These are phyloP conservation scores for Nemopilema nomurai DNA, from an alignment of 30 jellyfish, hydroid and myxozoan species.

Conservation along the genomic window DNA sequence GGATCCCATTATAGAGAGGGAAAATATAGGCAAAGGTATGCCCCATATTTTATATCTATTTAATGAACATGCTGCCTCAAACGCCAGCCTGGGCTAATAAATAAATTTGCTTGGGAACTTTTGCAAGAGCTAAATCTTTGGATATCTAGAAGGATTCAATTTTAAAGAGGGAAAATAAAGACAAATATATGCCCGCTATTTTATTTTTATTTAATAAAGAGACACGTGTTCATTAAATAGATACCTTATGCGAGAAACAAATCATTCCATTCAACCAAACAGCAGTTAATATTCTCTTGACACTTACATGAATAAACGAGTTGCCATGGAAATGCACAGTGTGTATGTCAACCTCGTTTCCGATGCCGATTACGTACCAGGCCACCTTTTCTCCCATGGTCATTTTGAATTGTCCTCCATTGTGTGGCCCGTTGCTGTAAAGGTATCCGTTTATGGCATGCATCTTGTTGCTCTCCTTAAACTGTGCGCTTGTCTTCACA, in stretches of 20 bases:
- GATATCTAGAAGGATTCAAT: too few relatives aligned
- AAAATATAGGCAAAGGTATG: too few relatives aligned
- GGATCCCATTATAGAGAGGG: too few relatives aligned
- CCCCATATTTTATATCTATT: too few relatives aligned
- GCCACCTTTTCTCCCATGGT: constrained; percentile 49
- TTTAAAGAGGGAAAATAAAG: too few relatives aligned
- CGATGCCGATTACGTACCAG: constrained; percentile 65
- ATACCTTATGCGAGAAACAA: not conserved
- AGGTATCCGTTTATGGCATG: constrained; percentile 61
- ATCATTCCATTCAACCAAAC: not conserved
- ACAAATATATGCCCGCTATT: too few relatives aligned
- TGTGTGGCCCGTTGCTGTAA: constrained; percentile 64
- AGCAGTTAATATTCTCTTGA: not conserved
- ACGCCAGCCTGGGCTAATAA: too few relatives aligned
- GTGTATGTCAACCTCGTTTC: constrained; percentile 69
- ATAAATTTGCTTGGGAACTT: too few relatives aligned
- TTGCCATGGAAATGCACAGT: constrained; percentile 78
- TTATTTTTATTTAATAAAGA: too few relatives aligned
- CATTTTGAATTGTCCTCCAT: constrained; percentile 58
- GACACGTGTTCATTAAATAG: too few relatives aligned
- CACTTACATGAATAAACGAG: constrained; percentile 60
- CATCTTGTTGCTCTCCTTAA: constrained; percentile 71
- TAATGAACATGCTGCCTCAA: too few relatives aligned
- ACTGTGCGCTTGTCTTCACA: constrained; percentile 28
- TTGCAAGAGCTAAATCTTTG: too few relatives aligned